Evolutionary conservation across 2,888 invertebrate species (phyloP), one percentile per base, ranked within the genome.

Genomic region (Hirtodrosophila alboralis): DNA sequence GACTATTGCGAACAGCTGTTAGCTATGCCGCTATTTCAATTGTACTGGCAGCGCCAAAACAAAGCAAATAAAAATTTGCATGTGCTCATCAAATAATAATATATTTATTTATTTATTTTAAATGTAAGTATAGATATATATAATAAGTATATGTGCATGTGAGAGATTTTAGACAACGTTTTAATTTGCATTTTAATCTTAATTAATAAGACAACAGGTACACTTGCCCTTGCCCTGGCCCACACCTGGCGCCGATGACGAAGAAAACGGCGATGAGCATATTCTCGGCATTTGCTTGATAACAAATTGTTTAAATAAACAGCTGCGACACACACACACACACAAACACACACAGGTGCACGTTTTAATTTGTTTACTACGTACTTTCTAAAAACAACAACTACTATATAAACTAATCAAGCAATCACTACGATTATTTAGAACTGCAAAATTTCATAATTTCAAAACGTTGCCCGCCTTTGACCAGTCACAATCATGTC

Each of bases 221-320:
- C 30, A 30, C 2, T 7, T 30, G 10, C 2, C 30, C 30, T 4
- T 30, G 3, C n/a, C 4, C 27, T 16, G 3, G n/a, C 8, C 7
- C 12, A 8, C 26, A 41, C 16, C 16, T 21, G 18, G 18, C 18
- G 18, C 18, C 18, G 4, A 18, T 18, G 18, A 18, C 18, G 18
- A n/a, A n/a, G n/a, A n/a, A n/a, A n/a, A n/a, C n/a, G n/a, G n/a
- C 18, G 18, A 18, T 18, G 18, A 18, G 18, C 18, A 5, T 3
- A 2, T 27, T 14, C 7, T 30, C 9, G 36, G 21, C 33, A 38
- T 33, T 45, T 18, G 23, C 13, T 13, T 49, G 65, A 59, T 65
- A 65, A 45, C 48, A 27, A 58, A 37, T 59, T 49, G 38, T 23
- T 49, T 36, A 59, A 65, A 65, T 43, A 64, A 34, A 59, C 21